These are phyloP conservation scores for Notothenia rossii DNA, from an alignment of 2,113 vertebrate genomes.

Conservation along the genomic window DNA sequence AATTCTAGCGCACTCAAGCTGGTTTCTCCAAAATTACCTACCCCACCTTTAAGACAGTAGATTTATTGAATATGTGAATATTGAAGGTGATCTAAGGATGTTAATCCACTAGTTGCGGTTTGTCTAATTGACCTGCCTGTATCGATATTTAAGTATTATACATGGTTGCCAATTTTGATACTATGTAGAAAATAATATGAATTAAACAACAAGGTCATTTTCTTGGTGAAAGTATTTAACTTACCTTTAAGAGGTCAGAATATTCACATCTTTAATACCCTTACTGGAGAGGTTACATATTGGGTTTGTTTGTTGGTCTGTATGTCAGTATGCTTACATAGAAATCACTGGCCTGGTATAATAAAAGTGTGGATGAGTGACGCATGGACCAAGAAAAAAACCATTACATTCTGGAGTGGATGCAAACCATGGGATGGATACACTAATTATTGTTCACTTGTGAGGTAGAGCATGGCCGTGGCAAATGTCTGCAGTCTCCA, in stretches of 20 bases:
- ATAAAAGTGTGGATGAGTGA: neutral
- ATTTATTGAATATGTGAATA: neutral
- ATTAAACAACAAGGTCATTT: neutral
- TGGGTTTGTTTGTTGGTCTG: neutral
- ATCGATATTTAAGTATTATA: neutral
- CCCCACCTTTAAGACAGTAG: no score
- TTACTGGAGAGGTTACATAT: neutral
- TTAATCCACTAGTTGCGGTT: neutral
- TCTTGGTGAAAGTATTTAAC: constrained; percentile 11
- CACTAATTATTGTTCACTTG: neutral
- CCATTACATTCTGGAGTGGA: neutral
- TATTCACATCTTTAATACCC: neutral
- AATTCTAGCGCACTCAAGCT: no score
- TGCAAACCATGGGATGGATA: neutral
- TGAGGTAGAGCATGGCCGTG: neutral
- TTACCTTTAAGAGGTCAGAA: constrained; percentile 28
- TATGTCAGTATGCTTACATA: no score
- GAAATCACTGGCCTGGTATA: neutral
- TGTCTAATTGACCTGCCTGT: neutral
- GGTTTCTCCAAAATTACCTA: no score
- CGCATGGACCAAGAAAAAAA: neutral
- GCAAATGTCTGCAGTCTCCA: neutral
- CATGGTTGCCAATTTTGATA: neutral
- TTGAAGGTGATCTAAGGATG: neutral
- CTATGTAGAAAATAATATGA: neutral